These are phyloP conservation scores for Rhorus exstirpatorius DNA, from an alignment of 2,888 invertebrate species.

Conservation along the genomic window DNA sequence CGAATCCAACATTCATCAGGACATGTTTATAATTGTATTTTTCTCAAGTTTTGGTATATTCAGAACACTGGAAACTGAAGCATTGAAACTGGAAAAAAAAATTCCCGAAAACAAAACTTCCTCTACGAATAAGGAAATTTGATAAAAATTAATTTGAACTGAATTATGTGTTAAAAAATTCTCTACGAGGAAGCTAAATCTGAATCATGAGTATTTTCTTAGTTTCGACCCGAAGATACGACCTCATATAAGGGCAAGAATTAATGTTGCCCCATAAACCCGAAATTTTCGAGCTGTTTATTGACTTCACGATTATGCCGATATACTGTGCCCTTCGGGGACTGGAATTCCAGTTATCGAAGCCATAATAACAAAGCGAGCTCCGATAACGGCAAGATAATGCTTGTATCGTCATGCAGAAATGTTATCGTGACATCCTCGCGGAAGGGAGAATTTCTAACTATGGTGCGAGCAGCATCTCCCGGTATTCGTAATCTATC, in stretches of 20 bases:
- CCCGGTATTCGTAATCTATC: constrained; percentile 38
- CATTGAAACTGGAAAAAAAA: background rate
- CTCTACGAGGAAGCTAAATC: background rate
- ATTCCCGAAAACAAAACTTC: constrained; percentile 2
- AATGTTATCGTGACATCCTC: constrained; percentile 56
- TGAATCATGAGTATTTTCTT: background rate
- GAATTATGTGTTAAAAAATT: too few relatives aligned
- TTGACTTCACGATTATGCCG: constrained; percentile 33
- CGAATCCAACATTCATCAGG: too few relatives aligned
- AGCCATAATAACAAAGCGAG: constrained; percentile 41
- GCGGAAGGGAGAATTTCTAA: constrained; percentile 36
- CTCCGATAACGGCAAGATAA: constrained; percentile 32
- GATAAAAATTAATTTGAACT: too few relatives aligned
- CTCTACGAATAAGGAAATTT: background rate
- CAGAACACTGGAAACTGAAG: too few relatives aligned
- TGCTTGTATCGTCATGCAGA: constrained; percentile 33
- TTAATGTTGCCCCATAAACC: background rate
- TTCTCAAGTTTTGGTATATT: too few relatives aligned
- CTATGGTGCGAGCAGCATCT: background rate
- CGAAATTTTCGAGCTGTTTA: constrained; percentile 30
- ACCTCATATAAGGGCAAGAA: background rate
- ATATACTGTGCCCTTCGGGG: constrained; percentile 31
- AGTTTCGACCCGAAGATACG: background rate
- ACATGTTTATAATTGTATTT: too few relatives aligned
- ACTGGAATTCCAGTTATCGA: constrained; percentile 48